Base-by-base conservation (phyloP, 2,797 vertebrate genomes). In the Ceyx erithaca region DNA sequence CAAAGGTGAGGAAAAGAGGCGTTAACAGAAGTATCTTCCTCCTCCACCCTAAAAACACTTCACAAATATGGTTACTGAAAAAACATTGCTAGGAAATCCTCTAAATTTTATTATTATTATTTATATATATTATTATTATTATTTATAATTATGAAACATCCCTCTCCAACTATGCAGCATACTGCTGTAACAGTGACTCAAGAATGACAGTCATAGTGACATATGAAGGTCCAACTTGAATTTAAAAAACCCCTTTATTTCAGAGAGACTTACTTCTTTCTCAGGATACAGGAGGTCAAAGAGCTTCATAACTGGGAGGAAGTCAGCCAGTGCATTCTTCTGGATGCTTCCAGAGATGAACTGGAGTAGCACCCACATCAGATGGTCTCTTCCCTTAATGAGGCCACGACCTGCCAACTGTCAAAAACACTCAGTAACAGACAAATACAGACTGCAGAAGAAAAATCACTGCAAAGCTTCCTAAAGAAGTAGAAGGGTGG, bases 281-380 rank as follows among this genome's bases (percentile, higher is more conserved):
- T 99, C 99, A 46, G 99, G 99, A 85, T 99, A 99, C 9, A 99
- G 98, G 78, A 99, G 98, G 94, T 99, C 99, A 89, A 99, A 99
- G n/a, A 99, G 98, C 97, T 99, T 99, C 99, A 99, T 99, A 90
- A 99, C 99, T 0, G 99, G 99, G 41, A 99, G 98, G 96, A 99
- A 99, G 95, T 99, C 99, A 18, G 98, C 99, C 33, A 99, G 94
- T 5, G 98, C 99, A 37, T 99, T 99, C 97, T 99, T 99, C 98
- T 99, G 99, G 96, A 99, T 99, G 97, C 99, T 99, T 88, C 99
- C 99, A 11, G 99, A 99, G 95, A 99, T 99, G 92, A 99, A 99
- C 93, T 99, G 99, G 40, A 99, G 98, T 48, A 99, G 97, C 28
- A 99, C 99, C 99, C 99, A 99, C 99, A 99, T 99, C 89, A 99